Evolutionary conservation across 53 echinoderm and acorn worm genomes (phyloP).

Genomic region (Astropecten irregularis): DNA sequence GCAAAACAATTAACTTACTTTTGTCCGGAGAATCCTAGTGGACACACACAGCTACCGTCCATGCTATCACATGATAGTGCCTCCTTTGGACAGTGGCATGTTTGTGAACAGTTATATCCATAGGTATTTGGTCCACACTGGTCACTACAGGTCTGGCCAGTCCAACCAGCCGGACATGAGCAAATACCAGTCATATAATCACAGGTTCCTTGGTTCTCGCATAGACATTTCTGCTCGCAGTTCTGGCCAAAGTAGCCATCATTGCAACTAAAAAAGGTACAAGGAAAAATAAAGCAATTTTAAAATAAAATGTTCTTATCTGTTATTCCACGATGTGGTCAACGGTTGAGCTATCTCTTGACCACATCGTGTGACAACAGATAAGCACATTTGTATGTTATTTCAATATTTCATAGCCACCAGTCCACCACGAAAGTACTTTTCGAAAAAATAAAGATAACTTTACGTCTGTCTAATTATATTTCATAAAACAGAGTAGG

Average conservation of each 20-base stretch:
- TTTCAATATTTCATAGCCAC: too few relatives aligned
- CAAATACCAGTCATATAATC: constrained; percentile 6
- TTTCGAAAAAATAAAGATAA: too few relatives aligned
- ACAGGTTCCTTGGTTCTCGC: constrained; percentile 9
- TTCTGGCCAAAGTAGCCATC: background rate
- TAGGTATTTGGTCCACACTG: background rate
- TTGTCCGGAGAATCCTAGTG: background rate
- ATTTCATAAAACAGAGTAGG: too few relatives aligned
- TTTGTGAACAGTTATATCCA: constrained; percentile 16
- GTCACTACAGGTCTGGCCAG: constrained; percentile 1
- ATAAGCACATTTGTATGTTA: too few relatives aligned
- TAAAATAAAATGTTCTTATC: too few relatives aligned
- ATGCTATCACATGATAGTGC: background rate
- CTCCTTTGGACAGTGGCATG: background rate
- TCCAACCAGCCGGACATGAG: constrained; percentile 33
- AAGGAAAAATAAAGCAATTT: background rate
- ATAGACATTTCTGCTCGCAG: constrained; percentile 25
- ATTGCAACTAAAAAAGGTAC: background rate
- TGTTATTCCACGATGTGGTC: too few relatives aligned
- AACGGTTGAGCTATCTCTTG: too few relatives aligned
- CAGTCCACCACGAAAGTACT: too few relatives aligned
- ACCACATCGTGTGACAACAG: too few relatives aligned
- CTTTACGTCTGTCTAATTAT: too few relatives aligned
- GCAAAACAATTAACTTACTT: too few relatives aligned
- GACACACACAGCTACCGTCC: constrained; percentile 11